Conservation (phyloP, 2,888 invertebrate genomes). For the Notodonta ziczac region DNA sequence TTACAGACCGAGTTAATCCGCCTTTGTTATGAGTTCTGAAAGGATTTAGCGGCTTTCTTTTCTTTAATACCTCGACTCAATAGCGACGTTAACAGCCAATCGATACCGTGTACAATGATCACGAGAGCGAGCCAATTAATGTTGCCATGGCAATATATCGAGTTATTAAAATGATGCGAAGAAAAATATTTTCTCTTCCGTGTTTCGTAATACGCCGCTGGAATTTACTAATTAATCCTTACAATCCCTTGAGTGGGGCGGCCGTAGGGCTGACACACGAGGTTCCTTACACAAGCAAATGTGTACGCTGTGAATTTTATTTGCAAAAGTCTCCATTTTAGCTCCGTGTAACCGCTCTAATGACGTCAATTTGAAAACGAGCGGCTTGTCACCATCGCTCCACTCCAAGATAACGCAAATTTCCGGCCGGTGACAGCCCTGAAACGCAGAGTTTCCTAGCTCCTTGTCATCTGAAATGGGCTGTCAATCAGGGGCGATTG, state of each 20-base stretch:
- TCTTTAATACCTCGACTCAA: conserved; percentile 50
- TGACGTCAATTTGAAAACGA: conserved; percentile 71
- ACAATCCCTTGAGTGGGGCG: neutral
- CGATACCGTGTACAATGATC: conserved; percentile 34
- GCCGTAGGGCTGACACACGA: conserved; percentile 15
- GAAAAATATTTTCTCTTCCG: neutral
- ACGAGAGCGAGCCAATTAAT: conserved; percentile 21
- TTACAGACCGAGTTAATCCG: conserved; percentile 66
- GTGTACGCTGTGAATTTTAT: conserved; percentile 29
- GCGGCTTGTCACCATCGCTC: conserved; percentile 57
- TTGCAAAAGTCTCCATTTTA: conserved; percentile 48
- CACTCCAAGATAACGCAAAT: conserved; percentile 61
- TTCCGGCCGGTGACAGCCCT: conserved; percentile 53
- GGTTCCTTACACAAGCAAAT: conserved; percentile 23
- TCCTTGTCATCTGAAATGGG: conserved; percentile 64
- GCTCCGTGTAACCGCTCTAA: conserved; percentile 58
- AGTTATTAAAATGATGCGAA: neutral
- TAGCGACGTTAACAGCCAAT: conserved; percentile 48
- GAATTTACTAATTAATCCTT: neutral
- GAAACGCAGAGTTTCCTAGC: conserved; percentile 58
- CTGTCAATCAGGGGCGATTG: conserved; percentile 62
- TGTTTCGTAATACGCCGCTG: neutral
- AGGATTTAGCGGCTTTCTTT: conserved; percentile 62
- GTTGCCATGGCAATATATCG: neutral
- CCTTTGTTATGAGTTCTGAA: conserved; percentile 69